A percentile compares a stretch with the other conserved stretches of the same genome.
phyloP scores from a whole-genome alignment of 2,113 vertebrate genomes.

The Peromyscus leucopus region DNA sequence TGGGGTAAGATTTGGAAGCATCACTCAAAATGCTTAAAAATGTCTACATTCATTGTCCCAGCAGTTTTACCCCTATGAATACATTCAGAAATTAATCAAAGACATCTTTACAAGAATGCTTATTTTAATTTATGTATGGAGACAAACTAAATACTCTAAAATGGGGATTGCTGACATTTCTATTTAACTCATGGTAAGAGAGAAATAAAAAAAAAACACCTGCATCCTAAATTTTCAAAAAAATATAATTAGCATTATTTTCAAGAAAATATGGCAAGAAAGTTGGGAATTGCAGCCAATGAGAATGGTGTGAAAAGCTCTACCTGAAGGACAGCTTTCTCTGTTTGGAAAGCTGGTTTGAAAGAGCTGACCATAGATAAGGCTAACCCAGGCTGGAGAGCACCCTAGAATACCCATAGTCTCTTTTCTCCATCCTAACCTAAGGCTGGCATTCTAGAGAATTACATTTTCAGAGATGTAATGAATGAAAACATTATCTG shows the following conservation, averaged over 20 bases:
- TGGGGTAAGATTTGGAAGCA: neutral
- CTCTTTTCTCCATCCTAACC: neutral
- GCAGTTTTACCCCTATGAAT: neutral
- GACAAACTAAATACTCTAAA: neutral
- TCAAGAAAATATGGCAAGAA: neutral
- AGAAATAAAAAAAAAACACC: neutral
- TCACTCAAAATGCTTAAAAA: neutral
- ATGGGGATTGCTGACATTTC: neutral
- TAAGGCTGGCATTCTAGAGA: neutral
- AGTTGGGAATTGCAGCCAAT: neutral
- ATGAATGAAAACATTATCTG: neutral
- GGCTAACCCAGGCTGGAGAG: neutral
- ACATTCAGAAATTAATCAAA: slow-evolving; percentile 1
- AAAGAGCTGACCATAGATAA: neutral
- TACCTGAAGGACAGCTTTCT: neutral
- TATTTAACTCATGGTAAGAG: neutral
- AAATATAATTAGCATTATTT: neutral
- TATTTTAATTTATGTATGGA: neutral
- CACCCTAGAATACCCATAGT: neutral
- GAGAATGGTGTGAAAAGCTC: neutral
- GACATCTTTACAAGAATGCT: neutral
- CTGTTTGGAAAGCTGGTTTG: neutral
- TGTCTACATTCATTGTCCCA: neutral
- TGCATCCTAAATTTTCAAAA: neutral
- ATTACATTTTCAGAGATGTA: neutral